phyloP scores from a whole-genome alignment of 2,113 vertebrate species.

The Balaeniceps rex region DNA sequence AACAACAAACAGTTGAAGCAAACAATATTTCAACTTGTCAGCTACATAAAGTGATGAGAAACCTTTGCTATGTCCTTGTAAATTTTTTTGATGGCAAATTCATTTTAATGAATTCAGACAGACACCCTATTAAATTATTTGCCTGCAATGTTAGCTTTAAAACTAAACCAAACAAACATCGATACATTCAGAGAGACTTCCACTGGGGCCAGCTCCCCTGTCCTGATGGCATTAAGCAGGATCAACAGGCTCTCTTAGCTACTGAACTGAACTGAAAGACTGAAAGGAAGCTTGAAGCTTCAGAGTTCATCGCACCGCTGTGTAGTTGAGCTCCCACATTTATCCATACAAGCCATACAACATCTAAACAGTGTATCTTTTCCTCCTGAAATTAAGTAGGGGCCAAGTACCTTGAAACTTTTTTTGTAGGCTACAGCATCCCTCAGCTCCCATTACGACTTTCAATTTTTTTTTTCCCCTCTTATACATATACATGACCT shows the following conservation, averaged over 20 bases:
- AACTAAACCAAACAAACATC: background rate
- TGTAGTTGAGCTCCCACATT: background rate
- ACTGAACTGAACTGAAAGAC: background rate
- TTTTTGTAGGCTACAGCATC: background rate
- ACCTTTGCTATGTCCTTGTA: background rate
- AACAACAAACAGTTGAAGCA: background rate
- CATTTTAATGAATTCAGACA: background rate
- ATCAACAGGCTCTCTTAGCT: background rate
- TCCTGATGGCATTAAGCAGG: background rate
- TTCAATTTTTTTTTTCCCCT: background rate
- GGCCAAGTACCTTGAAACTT: background rate
- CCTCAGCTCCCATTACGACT: background rate
- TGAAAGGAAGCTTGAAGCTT: background rate
- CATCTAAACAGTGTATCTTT: background rate
- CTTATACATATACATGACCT: background rate
- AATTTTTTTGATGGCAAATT: background rate
- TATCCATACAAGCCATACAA: background rate
- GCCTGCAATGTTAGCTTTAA: background rate
- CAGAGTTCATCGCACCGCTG: background rate
- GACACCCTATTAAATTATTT: background rate
- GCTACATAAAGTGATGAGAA: background rate
- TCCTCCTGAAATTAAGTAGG: background rate
- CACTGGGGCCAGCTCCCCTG: background rate
- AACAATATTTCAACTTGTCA: background rate
- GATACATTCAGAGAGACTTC: background rate